Conservation (phyloP, 1,140 invertebrate species). For the Maniola jurtina region DNA sequence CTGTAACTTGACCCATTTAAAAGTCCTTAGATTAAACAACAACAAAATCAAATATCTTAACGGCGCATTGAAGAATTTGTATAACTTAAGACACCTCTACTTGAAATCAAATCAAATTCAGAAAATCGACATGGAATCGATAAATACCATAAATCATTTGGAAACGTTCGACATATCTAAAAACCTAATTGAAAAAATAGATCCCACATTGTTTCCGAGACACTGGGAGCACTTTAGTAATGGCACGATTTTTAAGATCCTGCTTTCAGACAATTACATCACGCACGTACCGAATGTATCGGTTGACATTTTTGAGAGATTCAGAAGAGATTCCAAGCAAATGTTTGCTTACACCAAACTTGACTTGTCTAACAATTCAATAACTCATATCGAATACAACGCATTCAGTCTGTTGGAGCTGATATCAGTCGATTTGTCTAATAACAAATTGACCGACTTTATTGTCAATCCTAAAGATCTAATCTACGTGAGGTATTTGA, state of each 20-base stretch:
- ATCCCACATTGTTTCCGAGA: slow-evolving; percentile 49
- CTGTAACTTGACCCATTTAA: slow-evolving; percentile 52
- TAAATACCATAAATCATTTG: slow-evolving; percentile 60
- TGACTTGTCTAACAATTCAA: slow-evolving; percentile 57
- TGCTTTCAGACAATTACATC: slow-evolving; percentile 59
- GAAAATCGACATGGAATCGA: slow-evolving; percentile 51
- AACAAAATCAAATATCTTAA: slow-evolving; percentile 63
- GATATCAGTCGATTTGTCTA: slow-evolving; percentile 53
- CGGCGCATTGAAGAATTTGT: slow-evolving; percentile 57
- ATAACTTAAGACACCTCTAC: slow-evolving; percentile 57
- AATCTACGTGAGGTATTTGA: slow-evolving; percentile 50
- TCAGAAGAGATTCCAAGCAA: slow-evolving; percentile 30
- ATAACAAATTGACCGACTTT: slow-evolving; percentile 55
- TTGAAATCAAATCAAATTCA: slow-evolving; percentile 55
- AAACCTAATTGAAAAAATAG: slow-evolving; percentile 52
- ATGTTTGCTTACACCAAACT: slow-evolving; percentile 45
- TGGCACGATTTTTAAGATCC: slow-evolving; percentile 54
- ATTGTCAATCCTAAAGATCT: slow-evolving; percentile 52
- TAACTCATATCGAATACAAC: slow-evolving; percentile 54
- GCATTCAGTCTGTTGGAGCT: slow-evolving; percentile 53
- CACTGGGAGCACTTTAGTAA: slow-evolving; percentile 61
- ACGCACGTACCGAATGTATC: slow-evolving; percentile 45
- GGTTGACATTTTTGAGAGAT: slow-evolving; percentile 33
- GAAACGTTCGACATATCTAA: slow-evolving; percentile 63
- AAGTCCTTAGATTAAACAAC: slow-evolving; percentile 50